Base-by-base conservation (phyloP, 1,140 invertebrate genomes). In the Elymnias hypermnestra region DNA sequence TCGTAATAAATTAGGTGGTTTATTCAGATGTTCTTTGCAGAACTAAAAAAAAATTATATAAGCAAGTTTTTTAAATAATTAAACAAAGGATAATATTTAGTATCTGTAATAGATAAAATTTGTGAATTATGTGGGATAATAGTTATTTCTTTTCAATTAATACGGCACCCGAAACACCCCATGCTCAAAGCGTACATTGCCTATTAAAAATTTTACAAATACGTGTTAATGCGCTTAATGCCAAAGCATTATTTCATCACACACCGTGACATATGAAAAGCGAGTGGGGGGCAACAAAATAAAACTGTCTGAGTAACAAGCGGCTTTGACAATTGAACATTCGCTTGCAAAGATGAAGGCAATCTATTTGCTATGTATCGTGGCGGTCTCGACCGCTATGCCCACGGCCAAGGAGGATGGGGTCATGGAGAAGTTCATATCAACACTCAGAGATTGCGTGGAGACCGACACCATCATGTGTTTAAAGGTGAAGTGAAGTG, bases 401-500 rank as follows among this genome's bases (percentile, higher is more conserved):
- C 78, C 78, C 15, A 65, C 73, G 19, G 63, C 55, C 5, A 82
- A 69, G 50, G 81, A 85, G 23, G 74, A 83, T 50, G 71, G 74
- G 1, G 54, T 53, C 25, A 52, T 76, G 59, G 75, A 77, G 21
- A 63, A 53, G 35, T 77, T 84, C 60, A 53, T 83, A 13, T 72
- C 75, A 1, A 57, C 65, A 1, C 39, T 85, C 4, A 55, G 77
- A 54, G 82, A 85, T 48, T 85, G 82, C 45, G 64, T 83, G 41
- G 82, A 85, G 12, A 60, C 70, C 1, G 76, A 85, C 45, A 82
- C 77, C 25, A 64, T 79, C 58, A 57, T 85, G 61, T 85, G 82
- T 31, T 59, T 85, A 18, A 85, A 85, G 82, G 78, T 84, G 74
- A 71, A 43, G 64, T 73, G 59, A 40, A 65, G 72, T 83, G 72